Base-by-base conservation (phyloP, 2,888 invertebrate genomes). In the Carabus problematicus region DNA sequence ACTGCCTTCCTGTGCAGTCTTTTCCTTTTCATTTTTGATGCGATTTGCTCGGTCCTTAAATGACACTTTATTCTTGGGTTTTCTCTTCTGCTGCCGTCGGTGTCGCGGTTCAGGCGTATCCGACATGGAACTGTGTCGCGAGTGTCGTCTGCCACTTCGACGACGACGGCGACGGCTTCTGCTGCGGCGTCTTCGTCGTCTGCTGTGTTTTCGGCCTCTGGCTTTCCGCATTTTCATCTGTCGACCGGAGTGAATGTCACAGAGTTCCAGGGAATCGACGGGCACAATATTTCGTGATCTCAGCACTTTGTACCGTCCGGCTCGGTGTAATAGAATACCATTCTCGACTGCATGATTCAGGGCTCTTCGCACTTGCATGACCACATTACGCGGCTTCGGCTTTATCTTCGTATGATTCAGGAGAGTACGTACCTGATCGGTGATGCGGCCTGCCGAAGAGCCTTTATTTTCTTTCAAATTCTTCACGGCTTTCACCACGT, bases 401-500 rank as follows among this genome's bases (percentile, higher is more conserved):
- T 52, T 41, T 8, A 64, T 12, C 16, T 71, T 71, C 9, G 70
- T 66, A 11, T 64, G 43, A 19, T 63, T 71, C 4, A 73, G 64
- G n/a, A 66, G 70, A n/a, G 70, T 70, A 61, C 71, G 63, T 1
- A 75, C 71, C 52, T 73, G 72, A 8, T 72, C 71, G 8, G 73
- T 45, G 18, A 75, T 74, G 12, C 69, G 56, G 14, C 67, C 45
- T 1, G 71, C 66, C 1, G 71, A 60, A 1, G 74, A 73, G 1
- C 75, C 75, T 9, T 58, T 63, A 3, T 54, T 8, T 55, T 74
- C 74, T 18, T 66, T 52, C 8, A 74, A 45, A n/a, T 70, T 72
- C n/a, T 67, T 63, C 8, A 75, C 64, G 4, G 74, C 73, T 70
- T 72, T 72, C 8, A 75, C 60, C 6, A 75, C 75, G 39, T 70